phyloP scores from a whole-genome alignment of 2,113 vertebrate genomes.

The Stegastes partitus region DNA sequence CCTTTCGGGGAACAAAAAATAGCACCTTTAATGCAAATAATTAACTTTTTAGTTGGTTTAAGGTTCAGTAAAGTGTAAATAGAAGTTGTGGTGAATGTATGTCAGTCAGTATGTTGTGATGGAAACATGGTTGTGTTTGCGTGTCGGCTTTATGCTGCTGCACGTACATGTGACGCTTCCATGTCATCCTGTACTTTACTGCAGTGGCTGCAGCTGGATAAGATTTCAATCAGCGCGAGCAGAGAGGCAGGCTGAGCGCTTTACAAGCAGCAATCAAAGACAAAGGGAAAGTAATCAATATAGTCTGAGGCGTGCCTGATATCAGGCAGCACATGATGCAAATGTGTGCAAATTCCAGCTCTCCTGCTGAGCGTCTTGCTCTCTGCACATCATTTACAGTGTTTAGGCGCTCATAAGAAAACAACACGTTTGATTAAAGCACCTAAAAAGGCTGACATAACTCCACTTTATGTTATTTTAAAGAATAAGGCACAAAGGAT shows the following conservation, averaged over 20 bases:
- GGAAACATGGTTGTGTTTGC: too few species aligned
- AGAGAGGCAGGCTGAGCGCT: not conserved
- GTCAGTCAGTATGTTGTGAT: too few species aligned
- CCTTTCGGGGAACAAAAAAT: too few species aligned
- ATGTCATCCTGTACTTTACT: not conserved
- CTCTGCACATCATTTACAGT: not conserved
- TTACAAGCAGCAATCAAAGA: not conserved
- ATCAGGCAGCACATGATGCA: not conserved
- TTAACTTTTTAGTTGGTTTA: not conserved
- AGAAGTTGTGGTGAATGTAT: too few species aligned
- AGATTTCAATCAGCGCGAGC: conserved; percentile 2
- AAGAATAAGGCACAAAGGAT: too few species aligned
- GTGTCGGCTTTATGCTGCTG: not conserved
- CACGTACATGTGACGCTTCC: conserved; percentile 1
- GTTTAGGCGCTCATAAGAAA: too few species aligned
- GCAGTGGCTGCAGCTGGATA: not conserved
- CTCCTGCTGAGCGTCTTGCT: too few species aligned
- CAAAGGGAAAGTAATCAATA: not conserved
- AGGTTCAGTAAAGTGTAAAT: too few species aligned
- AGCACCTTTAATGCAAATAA: not conserved
- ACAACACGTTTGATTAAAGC: too few species aligned
- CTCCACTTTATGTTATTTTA: too few species aligned
- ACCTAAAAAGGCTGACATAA: too few species aligned
- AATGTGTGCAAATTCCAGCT: not conserved
- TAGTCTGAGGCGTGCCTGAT: not conserved